These are phyloP conservation scores for Pocillopora meandrina DNA, from an alignment of 92 coral and sea anemone genomes.

Conservation along the genomic window DNA sequence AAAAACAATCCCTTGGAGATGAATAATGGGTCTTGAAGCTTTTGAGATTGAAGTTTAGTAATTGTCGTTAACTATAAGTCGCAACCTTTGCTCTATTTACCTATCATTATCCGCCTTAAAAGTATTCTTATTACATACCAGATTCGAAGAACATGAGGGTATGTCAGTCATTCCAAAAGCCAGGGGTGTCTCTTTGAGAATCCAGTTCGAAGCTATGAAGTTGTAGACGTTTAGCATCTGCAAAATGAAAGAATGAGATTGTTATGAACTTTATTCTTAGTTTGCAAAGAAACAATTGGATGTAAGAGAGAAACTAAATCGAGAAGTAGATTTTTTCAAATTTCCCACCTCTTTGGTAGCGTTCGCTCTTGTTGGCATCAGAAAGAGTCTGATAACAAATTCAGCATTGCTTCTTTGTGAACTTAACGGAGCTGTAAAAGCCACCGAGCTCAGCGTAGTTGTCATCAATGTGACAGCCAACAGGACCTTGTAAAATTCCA, in stretches of 20 bases:
- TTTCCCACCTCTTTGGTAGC: conserved; percentile 21
- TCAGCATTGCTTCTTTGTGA: not conserved
- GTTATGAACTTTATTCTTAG: not conserved
- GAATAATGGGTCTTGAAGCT: not conserved
- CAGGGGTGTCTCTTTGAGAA: not conserved
- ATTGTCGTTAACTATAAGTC: not conserved
- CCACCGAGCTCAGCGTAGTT: not conserved
- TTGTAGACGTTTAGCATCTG: conserved; percentile 27
- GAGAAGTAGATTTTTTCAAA: not conserved
- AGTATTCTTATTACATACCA: not conserved
- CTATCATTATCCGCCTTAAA: not conserved
- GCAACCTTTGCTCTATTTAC: not conserved
- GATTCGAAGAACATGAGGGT: not conserved
- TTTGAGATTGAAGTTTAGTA: not conserved
- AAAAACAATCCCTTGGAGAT: too few relatives aligned
- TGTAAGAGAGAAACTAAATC: not conserved
- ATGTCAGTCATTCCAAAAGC: not conserved
- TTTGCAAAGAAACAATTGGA: not conserved
- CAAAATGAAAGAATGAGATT: not conserved
- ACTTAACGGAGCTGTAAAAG: not conserved
- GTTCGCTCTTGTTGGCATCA: not conserved
- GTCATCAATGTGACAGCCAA: not conserved
- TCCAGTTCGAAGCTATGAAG: conserved; percentile 3
- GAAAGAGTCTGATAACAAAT: not conserved
- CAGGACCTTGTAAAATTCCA: not conserved